Percentiles rank a stretch among this genome's conserved stretches.
These are phyloP conservation scores for Aplidium turbinatum DNA, from an alignment of 23 tunicate species.

Conservation along the genomic window DNA sequence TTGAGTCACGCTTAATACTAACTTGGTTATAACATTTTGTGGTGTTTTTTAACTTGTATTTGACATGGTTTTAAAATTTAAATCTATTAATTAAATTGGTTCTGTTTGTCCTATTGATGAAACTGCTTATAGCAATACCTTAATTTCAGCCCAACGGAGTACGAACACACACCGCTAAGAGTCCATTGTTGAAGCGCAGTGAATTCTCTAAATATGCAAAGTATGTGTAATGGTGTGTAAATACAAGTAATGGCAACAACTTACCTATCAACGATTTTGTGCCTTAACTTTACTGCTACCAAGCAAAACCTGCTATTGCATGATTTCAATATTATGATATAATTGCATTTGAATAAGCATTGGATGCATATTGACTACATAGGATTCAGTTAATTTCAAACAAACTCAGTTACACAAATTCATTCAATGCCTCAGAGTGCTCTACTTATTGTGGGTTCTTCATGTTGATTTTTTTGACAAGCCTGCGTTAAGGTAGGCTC, in stretches of 20 bases:
- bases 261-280: background rate
- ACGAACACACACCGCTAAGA: slow-evolving; percentile 10
- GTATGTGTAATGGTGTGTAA: too few relatives aligned
- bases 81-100: too few relatives aligned
- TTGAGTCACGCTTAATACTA: too few relatives aligned
- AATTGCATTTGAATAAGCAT: background rate
- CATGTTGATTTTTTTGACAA: too few relatives aligned
- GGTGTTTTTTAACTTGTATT: too few relatives aligned
- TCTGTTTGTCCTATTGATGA: too few relatives aligned
- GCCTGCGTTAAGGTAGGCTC: too few relatives aligned
- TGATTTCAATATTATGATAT: background rate
- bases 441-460: background rate
- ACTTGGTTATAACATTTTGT: too few relatives aligned
- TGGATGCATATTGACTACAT: background rate
- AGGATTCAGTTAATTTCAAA: background rate
- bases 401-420: background rate
- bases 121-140: background rate
- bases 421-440: background rate
- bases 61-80: too few relatives aligned
- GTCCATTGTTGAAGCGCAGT: slow-evolving; percentile 52
- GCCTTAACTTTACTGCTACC: background rate
- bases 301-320: background rate
- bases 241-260: too few relatives aligned
- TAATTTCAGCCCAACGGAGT: slow-evolving; percentile 28
- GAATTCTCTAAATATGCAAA: slow-evolving; percentile 89